These are phyloP conservation scores for Caenorhabditis latens DNA, from an alignment of 1,140 invertebrate genomes.

Conservation along the genomic window DNA sequence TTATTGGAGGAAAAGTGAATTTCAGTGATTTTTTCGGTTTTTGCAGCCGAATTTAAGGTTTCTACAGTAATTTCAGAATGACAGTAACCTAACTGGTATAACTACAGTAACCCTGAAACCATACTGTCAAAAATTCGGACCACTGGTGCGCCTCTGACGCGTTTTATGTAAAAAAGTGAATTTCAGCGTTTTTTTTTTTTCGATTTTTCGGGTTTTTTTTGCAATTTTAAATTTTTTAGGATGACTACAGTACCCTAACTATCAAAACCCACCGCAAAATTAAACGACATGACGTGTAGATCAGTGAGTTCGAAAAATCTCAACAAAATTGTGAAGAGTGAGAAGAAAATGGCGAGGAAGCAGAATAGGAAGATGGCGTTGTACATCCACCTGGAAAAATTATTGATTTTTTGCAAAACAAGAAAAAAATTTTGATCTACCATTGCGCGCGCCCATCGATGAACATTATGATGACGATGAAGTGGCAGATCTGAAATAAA, in stretches of 20 bases:
- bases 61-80: no score
- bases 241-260: no score
- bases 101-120: no score
- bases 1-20: background rate
- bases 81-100: no score
- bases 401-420: background rate
- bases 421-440: background rate
- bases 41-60: no score
- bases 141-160: no score
- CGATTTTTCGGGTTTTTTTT: no score
- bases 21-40: background rate
- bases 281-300: slow-evolving; percentile 11
- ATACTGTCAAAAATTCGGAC: no score
- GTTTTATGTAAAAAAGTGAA: no score
- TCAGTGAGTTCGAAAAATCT: slow-evolving; percentile 36
- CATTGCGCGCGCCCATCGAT: slow-evolving; percentile 3
- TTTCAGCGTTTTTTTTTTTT: no score
- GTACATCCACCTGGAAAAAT: slow-evolving; percentile 16
- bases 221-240: no score
- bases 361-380: slow-evolving; percentile 8
- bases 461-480: slow-evolving; percentile 31
- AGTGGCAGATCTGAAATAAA: slow-evolving; percentile 14
- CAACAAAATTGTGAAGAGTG: slow-evolving; percentile 24
- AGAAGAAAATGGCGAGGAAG: slow-evolving; percentile 26
- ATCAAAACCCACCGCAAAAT: slow-evolving; percentile 48